Base-by-base conservation (phyloP, 1,140 invertebrate species). In the Pseudomyrmex cubaensis region DNA sequence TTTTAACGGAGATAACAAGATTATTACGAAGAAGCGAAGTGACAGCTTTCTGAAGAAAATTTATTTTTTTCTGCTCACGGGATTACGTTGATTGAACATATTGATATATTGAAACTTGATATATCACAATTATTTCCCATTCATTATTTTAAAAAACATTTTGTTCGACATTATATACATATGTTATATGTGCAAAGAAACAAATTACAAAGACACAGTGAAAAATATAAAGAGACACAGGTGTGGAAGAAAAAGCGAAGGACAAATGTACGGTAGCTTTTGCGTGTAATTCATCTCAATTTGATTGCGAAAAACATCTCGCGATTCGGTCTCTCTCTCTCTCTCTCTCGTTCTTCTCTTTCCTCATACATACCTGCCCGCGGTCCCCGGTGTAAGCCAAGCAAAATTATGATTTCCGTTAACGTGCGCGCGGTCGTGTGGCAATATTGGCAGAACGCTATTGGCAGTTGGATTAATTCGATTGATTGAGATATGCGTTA, bases 401-500 rank as follows among this genome's bases (percentile, higher is more conserved):
- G 54, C 69, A 72, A 50, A 59, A 72, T 80, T 80, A 80, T 72
- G 44, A 80, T 80, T 78, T 13, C 64, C 66, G 44, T 61, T 59
- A 80, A 46, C 44, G 54, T 80, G 72, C 59, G 12, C 44, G 20
- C 52, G n/a, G 64, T 3, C 48, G 64, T 17, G 54, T 72, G 20
- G 54, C 66, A 59, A 80, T 80, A 80, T 80, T 59, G 76, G 54
- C 44, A 35, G 25, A 25, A 35, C 63, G 52, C 64, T 57, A 74
- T 74, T 72, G 76, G 20, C 35, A 35, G 76, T 44, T 10, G 66
- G 76, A 80, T 80, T 80, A 80, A 80, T 80, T 70, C 76, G 66
- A 80, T 80, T 80, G 76, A 70, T 72, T 72, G 76, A 80, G 76
- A 80, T 54, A 72, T 59, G 66, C 76, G 54, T 80, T 80, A 80